These are phyloP conservation scores for Globodera rostochiensis DNA, from an alignment of 1,140 invertebrate species.

Conservation along the genomic window DNA sequence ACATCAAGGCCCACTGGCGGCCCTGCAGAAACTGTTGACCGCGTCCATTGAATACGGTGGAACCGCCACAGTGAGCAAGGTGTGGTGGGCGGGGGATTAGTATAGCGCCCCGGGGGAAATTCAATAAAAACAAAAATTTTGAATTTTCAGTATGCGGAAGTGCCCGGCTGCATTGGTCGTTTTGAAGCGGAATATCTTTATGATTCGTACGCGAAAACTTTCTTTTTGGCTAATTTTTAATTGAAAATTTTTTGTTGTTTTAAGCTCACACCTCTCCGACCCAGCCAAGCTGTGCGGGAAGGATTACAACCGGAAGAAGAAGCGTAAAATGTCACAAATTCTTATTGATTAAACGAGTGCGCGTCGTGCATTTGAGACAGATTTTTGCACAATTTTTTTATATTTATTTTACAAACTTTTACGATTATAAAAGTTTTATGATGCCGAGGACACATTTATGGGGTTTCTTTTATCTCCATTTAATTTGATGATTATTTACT, in stretches of 20 bases:
- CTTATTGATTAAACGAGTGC: too few relatives aligned
- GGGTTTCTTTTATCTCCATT: too few relatives aligned
- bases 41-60: not conserved
- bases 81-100: conserved; percentile 5
- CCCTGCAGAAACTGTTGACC: not conserved
- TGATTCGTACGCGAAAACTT: not conserved
- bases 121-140: not conserved
- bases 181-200: not conserved
- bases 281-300: not conserved
- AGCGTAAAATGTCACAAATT: not conserved
- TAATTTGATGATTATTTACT: too few relatives aligned
- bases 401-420: too few relatives aligned
- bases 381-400: too few relatives aligned
- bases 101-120: not conserved
- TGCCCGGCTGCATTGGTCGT: not conserved
- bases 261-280: not conserved
- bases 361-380: too few relatives aligned
- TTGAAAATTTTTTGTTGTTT: not conserved
- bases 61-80: conserved; percentile 15
- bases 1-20: conserved; percentile 16
- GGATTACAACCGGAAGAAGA: not conserved
- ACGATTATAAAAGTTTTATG: too few relatives aligned
- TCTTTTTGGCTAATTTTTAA: not conserved
- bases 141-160: conserved; percentile 16
- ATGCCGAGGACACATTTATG: too few relatives aligned